Base-by-base conservation (phyloP, 2,888 invertebrate species). In the Bombylius major region DNA sequence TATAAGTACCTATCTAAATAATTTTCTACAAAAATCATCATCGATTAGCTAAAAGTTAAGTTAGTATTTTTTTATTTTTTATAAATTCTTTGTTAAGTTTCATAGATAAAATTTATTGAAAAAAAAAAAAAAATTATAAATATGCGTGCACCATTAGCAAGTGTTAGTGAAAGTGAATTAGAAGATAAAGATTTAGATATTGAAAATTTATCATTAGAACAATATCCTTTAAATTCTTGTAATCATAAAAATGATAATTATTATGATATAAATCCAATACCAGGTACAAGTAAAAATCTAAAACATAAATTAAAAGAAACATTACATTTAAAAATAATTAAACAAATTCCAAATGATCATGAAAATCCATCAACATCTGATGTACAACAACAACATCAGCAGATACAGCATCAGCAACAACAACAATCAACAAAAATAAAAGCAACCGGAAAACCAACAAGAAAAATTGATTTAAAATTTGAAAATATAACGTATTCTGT, bases 401-500 rank as follows among this genome's bases (percentile, higher is more conserved):
- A 36, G 9, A 36, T 36, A 3, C 9, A 8, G 9, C 23, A 36
- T 4, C 7, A 36, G 4, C 7, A 36, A 36, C 6, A 36, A 36
- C 9, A 6, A 36, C 9, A 6, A 36, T 36, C 36, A 36, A 9
- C 9, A 8, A 9, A 9, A 42, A 11, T 11, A 11, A 11, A 11
- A 11, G 8, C 6, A 11, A 42, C 39, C 1, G 39, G 39, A 42
- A 42, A 42, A 42, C 11, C 39, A 11, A 4, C 39, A 42, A 42
- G 39, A 42, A 42, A 42, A 42, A 42, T 42, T 11, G 65, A 71
- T 56, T 68, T 72, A 39, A 67, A 67, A 34, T 72, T 72, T 60
- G 65, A 70, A 9, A 68, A 72, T 61, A 63, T 73, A 45, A 60
- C 62, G 8, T 70, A 66, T 56, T 65, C 65, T 55, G 64, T 60